Evolutionary conservation across 2,113 vertebrate genomes (phyloP).

Genomic region (Hepsetus odoe): DNA sequence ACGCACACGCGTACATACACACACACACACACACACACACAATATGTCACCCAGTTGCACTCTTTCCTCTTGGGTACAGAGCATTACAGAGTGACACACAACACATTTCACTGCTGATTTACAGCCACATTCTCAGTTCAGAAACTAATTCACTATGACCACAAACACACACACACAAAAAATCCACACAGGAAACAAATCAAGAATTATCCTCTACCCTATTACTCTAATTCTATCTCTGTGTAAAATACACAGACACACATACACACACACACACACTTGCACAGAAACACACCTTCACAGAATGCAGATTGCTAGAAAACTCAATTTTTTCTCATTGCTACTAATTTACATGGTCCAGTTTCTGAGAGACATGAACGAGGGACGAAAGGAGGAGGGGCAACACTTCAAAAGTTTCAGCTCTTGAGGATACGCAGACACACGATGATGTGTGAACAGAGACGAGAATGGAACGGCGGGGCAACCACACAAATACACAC

Average conservation of each 20-base stretch:
- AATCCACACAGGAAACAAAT: no score
- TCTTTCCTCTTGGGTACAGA: slow-evolving; percentile 8
- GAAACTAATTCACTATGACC: neutral
- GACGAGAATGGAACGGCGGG: slow-evolving; percentile 2
- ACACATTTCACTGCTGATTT: slow-evolving; percentile 20
- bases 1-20: neutral
- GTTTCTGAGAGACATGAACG: slow-evolving; percentile 1
- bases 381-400: slow-evolving; percentile 18
- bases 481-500: neutral
- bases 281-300: neutral
- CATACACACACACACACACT: no score
- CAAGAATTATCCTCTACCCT: no score
- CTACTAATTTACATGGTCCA: neutral
- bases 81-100: slow-evolving; percentile 8
- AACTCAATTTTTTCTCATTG: neutral
- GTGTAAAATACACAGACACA: no score
- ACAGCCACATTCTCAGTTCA: neutral
- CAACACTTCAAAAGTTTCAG: slow-evolving; percentile 19
- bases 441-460: slow-evolving; percentile 9
- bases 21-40: neutral
- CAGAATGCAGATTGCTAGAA: no score
- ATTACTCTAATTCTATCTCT: no score
- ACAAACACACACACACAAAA: no score
- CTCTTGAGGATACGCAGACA: slow-evolving; percentile 23
- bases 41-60: neutral